These are phyloP conservation scores for Pectinophora gossypiella DNA, from an alignment of 1,140 invertebrate genomes.

Conservation along the genomic window DNA sequence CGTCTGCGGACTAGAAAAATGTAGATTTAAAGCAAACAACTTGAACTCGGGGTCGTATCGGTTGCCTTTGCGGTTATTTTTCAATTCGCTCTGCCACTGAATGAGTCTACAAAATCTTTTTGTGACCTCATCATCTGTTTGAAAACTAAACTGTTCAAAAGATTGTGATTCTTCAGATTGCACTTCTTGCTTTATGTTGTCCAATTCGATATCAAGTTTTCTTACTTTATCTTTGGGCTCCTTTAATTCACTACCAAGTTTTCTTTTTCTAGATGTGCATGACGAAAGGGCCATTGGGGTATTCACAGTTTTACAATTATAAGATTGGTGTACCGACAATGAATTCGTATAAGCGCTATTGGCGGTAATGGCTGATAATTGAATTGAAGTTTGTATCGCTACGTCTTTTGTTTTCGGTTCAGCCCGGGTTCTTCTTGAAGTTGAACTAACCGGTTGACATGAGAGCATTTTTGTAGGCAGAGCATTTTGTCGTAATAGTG, in stretches of 20 bases:
- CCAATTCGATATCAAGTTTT: too few relatives aligned
- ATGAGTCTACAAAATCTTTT: constrained; percentile 9
- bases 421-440: neutral
- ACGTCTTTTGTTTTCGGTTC: neutral
- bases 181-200: too few relatives aligned
- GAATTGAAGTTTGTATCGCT: neutral
- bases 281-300: too few relatives aligned
- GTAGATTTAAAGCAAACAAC: constrained; percentile 9
- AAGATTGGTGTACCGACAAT: neutral
- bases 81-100: constrained; percentile 12
- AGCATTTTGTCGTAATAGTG: constrained; percentile 5
- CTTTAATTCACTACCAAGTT: too few relatives aligned
- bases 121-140: constrained; percentile 11
- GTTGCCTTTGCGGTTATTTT: constrained; percentile 9
- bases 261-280: too few relatives aligned
- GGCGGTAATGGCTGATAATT: neutral
- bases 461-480: neutral
- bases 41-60: neutral
- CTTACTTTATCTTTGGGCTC: too few relatives aligned
- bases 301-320: too few relatives aligned
- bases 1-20: constrained; percentile 12
- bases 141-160: neutral
- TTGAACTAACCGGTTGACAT: neutral
- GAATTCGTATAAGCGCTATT: neutral
- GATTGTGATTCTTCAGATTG: too few relatives aligned